Evolutionary conservation across 1,140 invertebrate species (phyloP).

Genomic region (Musca domestica): DNA sequence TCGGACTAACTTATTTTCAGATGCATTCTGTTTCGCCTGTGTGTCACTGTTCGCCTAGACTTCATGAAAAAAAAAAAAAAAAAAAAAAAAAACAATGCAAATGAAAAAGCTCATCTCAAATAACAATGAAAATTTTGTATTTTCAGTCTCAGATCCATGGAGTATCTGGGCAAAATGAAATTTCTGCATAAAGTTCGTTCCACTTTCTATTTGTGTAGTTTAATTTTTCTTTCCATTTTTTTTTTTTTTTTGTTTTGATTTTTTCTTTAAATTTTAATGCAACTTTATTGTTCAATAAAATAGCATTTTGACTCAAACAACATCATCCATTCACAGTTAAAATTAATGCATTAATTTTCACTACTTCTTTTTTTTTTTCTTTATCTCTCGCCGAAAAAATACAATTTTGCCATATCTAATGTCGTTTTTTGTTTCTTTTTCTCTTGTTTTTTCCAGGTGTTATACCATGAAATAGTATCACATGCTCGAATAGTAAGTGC

Average conservation of each 20-base stretch:
- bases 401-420: conserved; percentile 7
- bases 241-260: not conserved
- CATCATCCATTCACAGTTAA: not conserved
- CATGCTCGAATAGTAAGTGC: conserved; percentile 70
- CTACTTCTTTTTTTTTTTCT: too few species aligned
- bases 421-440: not conserved
- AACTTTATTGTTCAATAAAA: conserved; percentile 6
- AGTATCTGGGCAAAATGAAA: too few species aligned
- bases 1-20: too few species aligned
- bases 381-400: not conserved
- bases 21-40: too few species aligned
- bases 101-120: too few species aligned
- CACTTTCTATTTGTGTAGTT: conserved; percentile 11
- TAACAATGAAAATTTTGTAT: too few species aligned
- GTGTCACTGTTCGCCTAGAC: too few species aligned
- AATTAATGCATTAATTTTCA: conserved; percentile 19
- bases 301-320: not conserved
- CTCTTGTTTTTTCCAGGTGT: conserved; percentile 58
- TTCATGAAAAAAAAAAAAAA: too few species aligned
- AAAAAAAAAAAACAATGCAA: too few species aligned
- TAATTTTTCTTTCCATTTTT: not conserved
- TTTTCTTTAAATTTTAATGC: not conserved
- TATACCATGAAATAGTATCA: conserved; percentile 72
- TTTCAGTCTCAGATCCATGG: too few species aligned
- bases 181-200: conserved; percentile 7